Evolutionary conservation across 92 coral and sea anemone genomes (phyloP).

Genomic region (Bergia puertoricense): DNA sequence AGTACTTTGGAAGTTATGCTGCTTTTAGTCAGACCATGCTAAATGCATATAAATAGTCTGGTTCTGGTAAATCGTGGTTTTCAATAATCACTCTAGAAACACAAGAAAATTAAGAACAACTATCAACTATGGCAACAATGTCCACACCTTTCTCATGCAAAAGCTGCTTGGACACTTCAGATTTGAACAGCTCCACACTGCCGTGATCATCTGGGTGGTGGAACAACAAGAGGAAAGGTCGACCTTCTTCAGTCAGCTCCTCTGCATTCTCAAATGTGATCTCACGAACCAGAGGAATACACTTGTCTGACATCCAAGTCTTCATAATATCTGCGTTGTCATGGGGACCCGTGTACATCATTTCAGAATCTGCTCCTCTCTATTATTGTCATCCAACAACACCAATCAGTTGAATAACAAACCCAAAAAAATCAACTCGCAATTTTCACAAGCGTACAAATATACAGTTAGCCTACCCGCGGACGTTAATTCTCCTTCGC

Average conservation of each 20-base stretch:
- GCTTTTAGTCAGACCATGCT: too few relatives aligned
- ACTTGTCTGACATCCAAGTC: conserved; percentile 89
- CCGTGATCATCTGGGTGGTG: conserved; percentile 83
- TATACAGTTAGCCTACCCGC: too few relatives aligned
- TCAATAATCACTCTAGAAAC: too few relatives aligned
- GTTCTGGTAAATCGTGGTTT: too few relatives aligned
- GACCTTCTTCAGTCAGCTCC: conserved; percentile 95
- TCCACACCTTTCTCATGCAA: conserved; percentile 78
- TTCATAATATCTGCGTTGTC: conserved; percentile 65
- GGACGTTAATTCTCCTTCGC: too few relatives aligned
- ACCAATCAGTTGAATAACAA: neutral
- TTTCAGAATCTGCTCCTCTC: conserved; percentile 72
- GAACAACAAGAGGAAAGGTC: conserved; percentile 88
- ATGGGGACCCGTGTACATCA: conserved; percentile 75
- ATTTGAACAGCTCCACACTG: conserved; percentile 74
- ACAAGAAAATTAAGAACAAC: too few relatives aligned
- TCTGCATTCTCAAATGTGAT: conserved; percentile 99
- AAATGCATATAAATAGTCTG: too few relatives aligned
- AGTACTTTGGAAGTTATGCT: too few relatives aligned
- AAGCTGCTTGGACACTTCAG: conserved; percentile 85
- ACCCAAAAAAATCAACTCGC: too few relatives aligned
- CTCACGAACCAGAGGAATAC: conserved; percentile 93
- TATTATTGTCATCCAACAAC: neutral
- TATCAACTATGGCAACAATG: neutral
- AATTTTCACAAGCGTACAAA: too few relatives aligned